These are phyloP conservation scores for Drosophila mimetica DNA, from an alignment of 2,888 invertebrate genomes.

Conservation along the genomic window DNA sequence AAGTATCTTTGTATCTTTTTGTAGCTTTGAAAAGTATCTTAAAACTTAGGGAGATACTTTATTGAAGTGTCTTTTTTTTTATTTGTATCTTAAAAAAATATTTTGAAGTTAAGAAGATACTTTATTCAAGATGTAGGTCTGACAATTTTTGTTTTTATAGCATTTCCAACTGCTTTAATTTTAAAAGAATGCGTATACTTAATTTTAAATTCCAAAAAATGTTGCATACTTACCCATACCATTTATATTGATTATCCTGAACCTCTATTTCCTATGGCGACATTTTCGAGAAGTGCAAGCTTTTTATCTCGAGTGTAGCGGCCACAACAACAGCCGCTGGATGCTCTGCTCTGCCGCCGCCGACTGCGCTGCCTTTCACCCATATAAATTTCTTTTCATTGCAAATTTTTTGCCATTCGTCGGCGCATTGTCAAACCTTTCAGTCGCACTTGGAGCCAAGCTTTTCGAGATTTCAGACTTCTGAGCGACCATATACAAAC, in stretches of 20 bases:
- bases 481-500: slow-evolving; percentile 1
- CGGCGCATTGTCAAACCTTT: slow-evolving; percentile 82
- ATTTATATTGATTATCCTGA: not conserved
- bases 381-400: slow-evolving; percentile 85
- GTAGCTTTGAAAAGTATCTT: too few species aligned
- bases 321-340: slow-evolving; percentile 27
- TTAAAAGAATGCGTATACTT: too few species aligned
- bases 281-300: not conserved
- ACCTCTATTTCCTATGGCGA: not conserved
- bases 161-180: too few species aligned
- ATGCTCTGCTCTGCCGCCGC: slow-evolving; percentile 37
- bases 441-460: slow-evolving; percentile 57
- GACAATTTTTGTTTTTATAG: too few species aligned
- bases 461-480: slow-evolving; percentile 37
- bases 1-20: too few species aligned
- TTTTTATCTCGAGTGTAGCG: slow-evolving; percentile 16
- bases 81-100: too few species aligned
- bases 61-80: too few species aligned
- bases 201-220: too few species aligned
- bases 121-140: too few species aligned
- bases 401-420: slow-evolving; percentile 84
- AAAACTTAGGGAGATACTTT: too few species aligned
- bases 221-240: too few species aligned
- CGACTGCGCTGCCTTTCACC: slow-evolving; percentile 84
- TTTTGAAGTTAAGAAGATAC: too few species aligned